Evolutionary conservation across 2,113 vertebrate species (phyloP).

Genomic region (Otus sunia): DNA sequence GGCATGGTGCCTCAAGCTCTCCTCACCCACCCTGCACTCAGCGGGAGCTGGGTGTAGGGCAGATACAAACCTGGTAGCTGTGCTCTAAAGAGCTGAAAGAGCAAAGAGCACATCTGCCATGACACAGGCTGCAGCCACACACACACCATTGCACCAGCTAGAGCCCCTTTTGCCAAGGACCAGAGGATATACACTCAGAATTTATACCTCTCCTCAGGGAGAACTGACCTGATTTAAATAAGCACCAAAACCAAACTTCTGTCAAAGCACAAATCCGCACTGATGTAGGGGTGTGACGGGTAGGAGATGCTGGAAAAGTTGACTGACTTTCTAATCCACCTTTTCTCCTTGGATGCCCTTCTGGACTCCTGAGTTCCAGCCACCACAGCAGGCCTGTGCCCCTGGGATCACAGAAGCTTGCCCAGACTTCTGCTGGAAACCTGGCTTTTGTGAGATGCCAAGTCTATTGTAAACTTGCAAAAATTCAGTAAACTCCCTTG

Average conservation of each 20-base stretch:
- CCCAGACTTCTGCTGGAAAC: neutral
- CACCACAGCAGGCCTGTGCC: neutral
- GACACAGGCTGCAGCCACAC: neutral
- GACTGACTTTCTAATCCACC: neutral
- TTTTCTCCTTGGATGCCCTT: neutral
- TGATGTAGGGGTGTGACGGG: neutral
- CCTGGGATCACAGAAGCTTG: neutral
- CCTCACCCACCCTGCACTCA: accelerated
- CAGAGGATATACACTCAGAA: neutral
- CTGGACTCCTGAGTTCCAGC: neutral
- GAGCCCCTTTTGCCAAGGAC: neutral
- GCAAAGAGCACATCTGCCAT: neutral
- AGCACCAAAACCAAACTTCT: neutral
- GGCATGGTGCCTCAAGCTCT: neutral
- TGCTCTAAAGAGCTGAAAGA: neutral
- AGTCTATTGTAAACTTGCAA: neutral
- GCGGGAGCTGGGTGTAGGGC: neutral
- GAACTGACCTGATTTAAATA: neutral
- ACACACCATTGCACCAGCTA: neutral
- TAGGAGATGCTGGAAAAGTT: neutral
- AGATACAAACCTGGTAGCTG: neutral
- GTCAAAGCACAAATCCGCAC: neutral
- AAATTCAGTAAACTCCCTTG: neutral
- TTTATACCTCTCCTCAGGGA: neutral
- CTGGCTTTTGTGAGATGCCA: neutral